These are phyloP conservation scores for Hermodice carunculata DNA, from an alignment of 2,888 invertebrate species.

Conservation along the genomic window DNA sequence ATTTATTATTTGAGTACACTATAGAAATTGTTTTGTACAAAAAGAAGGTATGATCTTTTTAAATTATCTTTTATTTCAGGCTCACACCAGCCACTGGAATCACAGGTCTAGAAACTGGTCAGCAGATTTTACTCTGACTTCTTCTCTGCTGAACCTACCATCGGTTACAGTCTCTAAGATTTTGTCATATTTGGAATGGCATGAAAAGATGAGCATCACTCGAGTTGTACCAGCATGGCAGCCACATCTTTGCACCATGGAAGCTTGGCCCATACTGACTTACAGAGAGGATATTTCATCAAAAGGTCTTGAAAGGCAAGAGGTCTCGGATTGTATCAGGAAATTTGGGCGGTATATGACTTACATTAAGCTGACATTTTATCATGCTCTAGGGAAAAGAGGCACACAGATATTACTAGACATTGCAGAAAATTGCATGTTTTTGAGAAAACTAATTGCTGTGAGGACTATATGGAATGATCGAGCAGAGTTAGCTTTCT, in stretches of 20 bases:
- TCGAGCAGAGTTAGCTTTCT: not conserved
- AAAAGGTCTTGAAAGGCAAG: not conserved
- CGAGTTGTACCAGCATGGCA: not conserved
- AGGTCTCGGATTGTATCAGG: conserved; percentile 1
- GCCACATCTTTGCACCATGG: not conserved
- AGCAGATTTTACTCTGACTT: too few species aligned
- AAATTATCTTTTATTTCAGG: too few species aligned
- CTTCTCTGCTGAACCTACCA: too few species aligned
- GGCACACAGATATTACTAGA: conserved; percentile 8
- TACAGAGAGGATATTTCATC: conserved; percentile 5
- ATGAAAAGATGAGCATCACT: not conserved
- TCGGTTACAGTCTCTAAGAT: conserved; percentile 4
- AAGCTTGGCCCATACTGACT: conserved; percentile 2
- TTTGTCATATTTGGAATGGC: not conserved
- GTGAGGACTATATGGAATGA: conserved; percentile 5
- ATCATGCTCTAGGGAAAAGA: conserved; percentile 2
- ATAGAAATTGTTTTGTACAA: too few species aligned
- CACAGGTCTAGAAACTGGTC: too few species aligned
- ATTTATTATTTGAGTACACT: too few species aligned
- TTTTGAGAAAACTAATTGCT: not conserved
- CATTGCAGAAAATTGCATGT: conserved; percentile 1
- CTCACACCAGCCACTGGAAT: too few species aligned
- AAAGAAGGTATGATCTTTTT: too few species aligned
- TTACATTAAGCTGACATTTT: not conserved
- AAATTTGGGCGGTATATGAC: not conserved